phyloP scores from a whole-genome alignment of 2,113 vertebrate genomes.

The Sciurus niger region DNA sequence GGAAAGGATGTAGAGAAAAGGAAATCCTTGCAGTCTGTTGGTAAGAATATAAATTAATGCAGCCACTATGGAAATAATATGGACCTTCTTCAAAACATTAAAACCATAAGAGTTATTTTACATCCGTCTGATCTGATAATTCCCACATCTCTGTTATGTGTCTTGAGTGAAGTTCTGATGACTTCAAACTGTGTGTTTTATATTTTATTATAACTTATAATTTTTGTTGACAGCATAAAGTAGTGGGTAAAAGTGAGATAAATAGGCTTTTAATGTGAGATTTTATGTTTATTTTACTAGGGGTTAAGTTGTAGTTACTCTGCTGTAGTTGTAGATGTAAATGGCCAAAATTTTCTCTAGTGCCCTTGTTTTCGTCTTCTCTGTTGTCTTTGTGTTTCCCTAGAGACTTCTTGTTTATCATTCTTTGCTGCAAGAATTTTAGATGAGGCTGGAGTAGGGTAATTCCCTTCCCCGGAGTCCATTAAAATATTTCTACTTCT shows the following conservation, averaged over 20 bases:
- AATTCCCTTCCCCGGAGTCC: neutral
- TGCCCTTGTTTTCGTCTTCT: neutral
- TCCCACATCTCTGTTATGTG: neutral
- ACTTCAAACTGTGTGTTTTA: neutral
- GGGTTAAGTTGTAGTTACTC: neutral
- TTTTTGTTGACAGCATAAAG: neutral
- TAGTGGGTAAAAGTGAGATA: neutral
- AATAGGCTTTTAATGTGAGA: neutral
- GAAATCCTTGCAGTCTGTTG: neutral
- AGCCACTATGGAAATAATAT: neutral
- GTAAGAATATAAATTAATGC: no score
- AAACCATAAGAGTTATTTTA: neutral
- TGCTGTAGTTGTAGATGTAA: neutral
- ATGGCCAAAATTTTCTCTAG: neutral
- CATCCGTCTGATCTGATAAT: neutral
- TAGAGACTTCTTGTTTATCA: neutral
- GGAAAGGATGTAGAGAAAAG: neutral
- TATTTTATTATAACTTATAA: neutral
- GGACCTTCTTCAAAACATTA: neutral
- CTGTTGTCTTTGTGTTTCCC: neutral
- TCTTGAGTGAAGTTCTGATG: neutral
- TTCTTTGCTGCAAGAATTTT: neutral
- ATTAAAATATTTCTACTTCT: neutral
- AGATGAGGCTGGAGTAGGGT: neutral
- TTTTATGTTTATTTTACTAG: neutral